Conservation (phyloP, 2,113 vertebrate species). For the Gyps fulvus region DNA sequence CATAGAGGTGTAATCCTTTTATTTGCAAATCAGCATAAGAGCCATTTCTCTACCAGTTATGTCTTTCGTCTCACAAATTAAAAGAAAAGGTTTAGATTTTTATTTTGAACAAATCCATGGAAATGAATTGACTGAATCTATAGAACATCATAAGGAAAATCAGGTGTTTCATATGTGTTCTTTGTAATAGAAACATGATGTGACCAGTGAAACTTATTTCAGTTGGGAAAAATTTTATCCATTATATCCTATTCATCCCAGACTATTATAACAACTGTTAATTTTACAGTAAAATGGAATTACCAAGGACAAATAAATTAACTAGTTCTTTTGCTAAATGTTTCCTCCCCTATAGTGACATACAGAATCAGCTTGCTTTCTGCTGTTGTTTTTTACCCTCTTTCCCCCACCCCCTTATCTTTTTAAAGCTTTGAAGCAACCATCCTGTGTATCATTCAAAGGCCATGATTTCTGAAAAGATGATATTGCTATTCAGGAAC, state of each 20-base stretch:
- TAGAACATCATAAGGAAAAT: neutral
- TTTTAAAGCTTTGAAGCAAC: neutral
- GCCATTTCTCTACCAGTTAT: neutral
- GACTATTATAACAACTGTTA: neutral
- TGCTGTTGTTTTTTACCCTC: neutral
- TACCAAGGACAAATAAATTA: slow-evolving; percentile 19
- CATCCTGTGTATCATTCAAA: neutral
- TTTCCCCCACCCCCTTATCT: neutral
- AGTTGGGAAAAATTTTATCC: neutral
- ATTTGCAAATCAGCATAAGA: neutral
- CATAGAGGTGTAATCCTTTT: neutral
- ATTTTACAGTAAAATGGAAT: slow-evolving; percentile 27
- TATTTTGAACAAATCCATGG: neutral
- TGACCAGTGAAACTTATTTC: neutral
- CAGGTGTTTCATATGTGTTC: neutral
- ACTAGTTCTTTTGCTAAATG: neutral
- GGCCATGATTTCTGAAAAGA: neutral
- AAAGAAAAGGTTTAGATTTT: neutral
- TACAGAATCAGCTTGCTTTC: neutral
- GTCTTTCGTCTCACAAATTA: neutral
- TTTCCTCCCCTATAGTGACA: neutral
- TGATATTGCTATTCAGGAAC: neutral
- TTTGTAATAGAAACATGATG: neutral
- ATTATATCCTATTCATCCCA: neutral
- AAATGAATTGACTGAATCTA: neutral